A percentile compares a stretch with the other conserved stretches of the same genome.
Evolutionary conservation across 1,140 invertebrate genomes (phyloP).

Genomic region (Calephelis virginiensis): DNA sequence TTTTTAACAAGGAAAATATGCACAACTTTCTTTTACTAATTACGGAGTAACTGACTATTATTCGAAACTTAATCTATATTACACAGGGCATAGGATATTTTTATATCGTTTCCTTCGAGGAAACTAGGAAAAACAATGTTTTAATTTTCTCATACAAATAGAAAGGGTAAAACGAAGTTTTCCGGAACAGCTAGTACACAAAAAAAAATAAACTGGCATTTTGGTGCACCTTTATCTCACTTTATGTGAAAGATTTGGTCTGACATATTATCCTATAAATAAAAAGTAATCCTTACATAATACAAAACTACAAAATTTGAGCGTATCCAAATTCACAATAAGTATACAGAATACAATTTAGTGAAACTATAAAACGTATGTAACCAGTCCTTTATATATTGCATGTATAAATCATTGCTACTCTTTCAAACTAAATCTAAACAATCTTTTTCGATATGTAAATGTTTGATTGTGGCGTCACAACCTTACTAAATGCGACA

Average conservation of each 20-base stretch:
- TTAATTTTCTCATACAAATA: too few relatives aligned
- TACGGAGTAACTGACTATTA: too few relatives aligned
- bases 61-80: too few relatives aligned
- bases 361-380: slow-evolving; percentile 28
- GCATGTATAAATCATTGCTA: slow-evolving; percentile 31
- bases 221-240: background rate
- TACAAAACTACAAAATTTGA: slow-evolving; percentile 73
- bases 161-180: too few relatives aligned
- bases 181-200: background rate
- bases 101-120: background rate
- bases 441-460: slow-evolving; percentile 64
- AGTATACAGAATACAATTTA: slow-evolving; percentile 34
- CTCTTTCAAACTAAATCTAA: slow-evolving; percentile 42
- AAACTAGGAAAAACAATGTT: too few relatives aligned
- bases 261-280: slow-evolving; percentile 30
- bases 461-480: slow-evolving; percentile 51
- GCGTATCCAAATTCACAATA: slow-evolving; percentile 57
- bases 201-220: too few relatives aligned
- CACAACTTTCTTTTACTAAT: too few relatives aligned
- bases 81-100: background rate
- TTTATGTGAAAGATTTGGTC: slow-evolving; percentile 29
- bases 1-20: too few relatives aligned
- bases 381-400: slow-evolving; percentile 37
- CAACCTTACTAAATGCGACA: slow-evolving; percentile 46
- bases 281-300: slow-evolving; percentile 34